phyloP scores from a whole-genome alignment of 37 sponge, comb jelly and placozoan species.

The Geodia barretti region DNA sequence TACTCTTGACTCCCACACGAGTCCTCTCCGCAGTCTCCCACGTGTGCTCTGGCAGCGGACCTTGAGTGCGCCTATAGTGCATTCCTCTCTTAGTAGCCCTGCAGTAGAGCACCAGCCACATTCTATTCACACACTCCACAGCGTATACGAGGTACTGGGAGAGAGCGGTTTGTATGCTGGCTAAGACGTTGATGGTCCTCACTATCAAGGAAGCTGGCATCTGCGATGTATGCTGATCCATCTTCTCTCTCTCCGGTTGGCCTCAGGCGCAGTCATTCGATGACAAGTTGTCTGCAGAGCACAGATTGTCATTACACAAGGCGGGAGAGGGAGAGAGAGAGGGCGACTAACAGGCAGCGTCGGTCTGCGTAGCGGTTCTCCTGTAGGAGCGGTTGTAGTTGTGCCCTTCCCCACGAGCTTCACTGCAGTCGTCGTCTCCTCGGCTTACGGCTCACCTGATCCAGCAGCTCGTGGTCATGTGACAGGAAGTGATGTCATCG shows the following conservation, averaged over 20 bases:
- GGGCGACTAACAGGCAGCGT: background rate
- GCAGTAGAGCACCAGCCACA: background rate
- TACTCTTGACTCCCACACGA: constrained; percentile 64
- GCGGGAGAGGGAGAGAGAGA: background rate
- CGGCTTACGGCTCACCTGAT: constrained; percentile 63
- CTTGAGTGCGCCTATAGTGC: constrained; percentile 71
- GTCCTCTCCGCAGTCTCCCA: constrained; percentile 58
- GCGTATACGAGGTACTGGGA: background rate
- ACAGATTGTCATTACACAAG: background rate
- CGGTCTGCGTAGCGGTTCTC: background rate
- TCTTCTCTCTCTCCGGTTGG: constrained; percentile 47
- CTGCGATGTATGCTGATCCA: constrained; percentile 70
- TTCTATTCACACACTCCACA: background rate
- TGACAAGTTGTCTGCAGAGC: constrained; percentile 39
- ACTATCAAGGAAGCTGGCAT: constrained; percentile 79
- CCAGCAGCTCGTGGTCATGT: background rate
- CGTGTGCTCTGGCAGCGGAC: constrained; percentile 63
- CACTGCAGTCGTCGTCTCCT: constrained; percentile 35
- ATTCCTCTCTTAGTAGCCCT: constrained; percentile 75
- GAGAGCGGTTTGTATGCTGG: background rate
- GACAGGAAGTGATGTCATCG: too few species aligned
- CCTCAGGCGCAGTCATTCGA: constrained; percentile 50
- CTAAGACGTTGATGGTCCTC: too few species aligned
- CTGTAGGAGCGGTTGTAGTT: constrained; percentile 63
- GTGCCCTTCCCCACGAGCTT: constrained; percentile 46